Evolutionary conservation across 2,888 invertebrate genomes (phyloP).

Genomic region (Acheta domesticus): DNA sequence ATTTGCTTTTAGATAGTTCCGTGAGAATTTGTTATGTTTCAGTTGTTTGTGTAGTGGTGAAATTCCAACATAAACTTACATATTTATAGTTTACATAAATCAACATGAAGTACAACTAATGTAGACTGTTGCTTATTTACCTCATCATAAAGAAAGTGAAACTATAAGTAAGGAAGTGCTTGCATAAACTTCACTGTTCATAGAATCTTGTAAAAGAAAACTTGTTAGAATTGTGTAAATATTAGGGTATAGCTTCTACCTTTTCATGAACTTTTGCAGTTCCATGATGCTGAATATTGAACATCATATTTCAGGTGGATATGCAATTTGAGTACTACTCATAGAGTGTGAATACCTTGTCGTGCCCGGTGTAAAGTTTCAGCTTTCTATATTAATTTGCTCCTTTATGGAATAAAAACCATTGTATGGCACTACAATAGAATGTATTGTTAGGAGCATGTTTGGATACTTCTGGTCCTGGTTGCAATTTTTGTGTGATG

Average conservation of each 20-base stretch:
- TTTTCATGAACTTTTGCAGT: too few species aligned
- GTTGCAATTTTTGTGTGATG: too few species aligned
- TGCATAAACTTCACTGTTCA: background rate
- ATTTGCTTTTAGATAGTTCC: background rate
- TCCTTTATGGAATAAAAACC: too few species aligned
- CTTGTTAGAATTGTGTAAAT: constrained; percentile 5
- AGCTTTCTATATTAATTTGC: too few species aligned
- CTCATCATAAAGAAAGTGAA: background rate
- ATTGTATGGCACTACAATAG: too few species aligned
- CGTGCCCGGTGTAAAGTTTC: too few species aligned
- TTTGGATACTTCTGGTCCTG: too few species aligned
- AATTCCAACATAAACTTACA: background rate
- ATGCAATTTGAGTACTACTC: too few species aligned
- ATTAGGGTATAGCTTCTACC: background rate
- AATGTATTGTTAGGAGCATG: too few species aligned
- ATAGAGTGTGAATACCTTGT: too few species aligned
- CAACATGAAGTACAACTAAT: constrained; percentile 1
- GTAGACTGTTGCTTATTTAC: constrained; percentile 9
- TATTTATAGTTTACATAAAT: background rate
- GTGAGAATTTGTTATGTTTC: background rate
- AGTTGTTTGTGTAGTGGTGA: background rate
- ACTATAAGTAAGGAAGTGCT: background rate
- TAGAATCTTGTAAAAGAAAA: background rate
- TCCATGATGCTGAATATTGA: too few species aligned
- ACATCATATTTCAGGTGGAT: too few species aligned